Base-by-base conservation (phyloP, 2,888 invertebrate genomes). In the Microplitis deprimator region DNA sequence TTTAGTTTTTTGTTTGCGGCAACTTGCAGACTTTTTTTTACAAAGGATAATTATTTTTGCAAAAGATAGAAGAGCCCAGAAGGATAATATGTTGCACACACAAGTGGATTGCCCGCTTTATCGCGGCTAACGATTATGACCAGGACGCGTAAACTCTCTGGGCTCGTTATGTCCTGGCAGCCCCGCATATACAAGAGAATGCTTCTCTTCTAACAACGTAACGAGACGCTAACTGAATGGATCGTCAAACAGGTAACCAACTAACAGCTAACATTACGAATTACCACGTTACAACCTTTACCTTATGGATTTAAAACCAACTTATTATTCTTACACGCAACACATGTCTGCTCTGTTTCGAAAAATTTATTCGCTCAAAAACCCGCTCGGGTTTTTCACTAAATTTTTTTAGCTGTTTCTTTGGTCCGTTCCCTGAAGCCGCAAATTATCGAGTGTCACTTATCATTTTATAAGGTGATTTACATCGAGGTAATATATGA, bases 81-180 rank as follows among this genome's bases (percentile, higher is more conserved):
- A 61, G 29, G 39, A 61, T 38, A 60, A 41, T 38, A 20, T 38
- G 41, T 62, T 62, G 39, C 61, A 72, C 61, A 38, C 16, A 6
- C 17, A 20, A 50, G 50, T 29, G n/a, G n/a, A 73, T 39, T 40
- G 50, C 38, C 65, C n/a, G 20, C 29, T 41, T 59, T 50, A 73
- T 73, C 72, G 60, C 67, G n/a, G 72, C 67, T 71, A 76, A 76
- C 71, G 76, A 72, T 72, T 72, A 72, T 76, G 76, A 65, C 59
- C 40, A 68, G 72, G 40, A 72, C 60, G 67, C 67, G 72, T 67
- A 76, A 60, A 59, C 10, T 64, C 69, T 16, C 13, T 65, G 41
- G 69, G 29, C 76, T 71, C 67, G 75, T 76, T 76, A 76, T 38
- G 59, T 39, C 39, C 41, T 20, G 39, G n/a, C 50, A 70, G 13